These are phyloP conservation scores for Drymodes brunneopygia DNA, from an alignment of 2,113 vertebrate genomes.

Conservation along the genomic window DNA sequence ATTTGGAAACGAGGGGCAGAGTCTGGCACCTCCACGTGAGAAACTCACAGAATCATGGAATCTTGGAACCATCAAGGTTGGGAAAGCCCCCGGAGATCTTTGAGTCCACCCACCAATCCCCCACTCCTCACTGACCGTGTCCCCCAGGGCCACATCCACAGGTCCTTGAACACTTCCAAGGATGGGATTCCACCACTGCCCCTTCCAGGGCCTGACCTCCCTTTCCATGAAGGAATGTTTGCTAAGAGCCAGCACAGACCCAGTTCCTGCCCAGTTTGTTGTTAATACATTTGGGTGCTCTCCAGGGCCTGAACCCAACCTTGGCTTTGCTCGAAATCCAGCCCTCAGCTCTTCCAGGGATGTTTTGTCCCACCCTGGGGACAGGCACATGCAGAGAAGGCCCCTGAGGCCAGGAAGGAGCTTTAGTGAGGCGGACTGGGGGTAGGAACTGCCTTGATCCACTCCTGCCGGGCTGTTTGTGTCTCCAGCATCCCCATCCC, in stretches of 20 bases:
- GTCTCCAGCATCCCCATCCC: not conserved
- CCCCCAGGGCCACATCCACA: not conserved
- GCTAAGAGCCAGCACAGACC: not conserved
- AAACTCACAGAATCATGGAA: not conserved
- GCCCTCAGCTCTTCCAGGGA: not conserved
- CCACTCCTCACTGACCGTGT: accelerated
- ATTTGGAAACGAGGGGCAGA: not conserved
- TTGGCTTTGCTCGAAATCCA: not conserved
- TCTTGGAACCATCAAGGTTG: not conserved
- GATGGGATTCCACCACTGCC: not conserved
- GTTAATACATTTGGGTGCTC: not conserved
- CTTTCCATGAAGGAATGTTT: not conserved
- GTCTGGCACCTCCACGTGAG: not conserved
- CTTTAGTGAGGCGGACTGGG: not conserved
- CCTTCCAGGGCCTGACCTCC: not conserved
- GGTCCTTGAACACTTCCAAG: not conserved
- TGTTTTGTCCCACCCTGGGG: not conserved
- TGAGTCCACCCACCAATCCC: not conserved
- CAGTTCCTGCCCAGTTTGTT: not conserved
- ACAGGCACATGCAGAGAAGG: accelerated
- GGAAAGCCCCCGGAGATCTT: not conserved
- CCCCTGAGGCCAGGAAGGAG: not conserved
- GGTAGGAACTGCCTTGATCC: not conserved
- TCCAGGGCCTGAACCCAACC: not conserved
- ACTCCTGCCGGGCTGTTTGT: accelerated